These are phyloP conservation scores for Nipponacmea schrenckii DNA, from an alignment of 2,888 invertebrate genomes.

Conservation along the genomic window DNA sequence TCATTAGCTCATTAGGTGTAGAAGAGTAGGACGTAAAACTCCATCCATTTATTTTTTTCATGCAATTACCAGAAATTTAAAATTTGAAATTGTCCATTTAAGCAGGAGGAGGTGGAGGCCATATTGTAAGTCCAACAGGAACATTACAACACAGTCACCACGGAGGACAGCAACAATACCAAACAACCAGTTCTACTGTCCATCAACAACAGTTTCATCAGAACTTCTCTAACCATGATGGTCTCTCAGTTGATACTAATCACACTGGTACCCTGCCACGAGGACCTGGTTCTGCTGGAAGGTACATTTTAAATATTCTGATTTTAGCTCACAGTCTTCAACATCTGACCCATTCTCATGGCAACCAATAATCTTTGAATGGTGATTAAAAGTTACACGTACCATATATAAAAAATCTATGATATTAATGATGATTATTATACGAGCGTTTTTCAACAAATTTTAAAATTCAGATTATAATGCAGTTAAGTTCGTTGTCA, in stretches of 20 bases:
- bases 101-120: constrained; percentile 22
- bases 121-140: constrained; percentile 30
- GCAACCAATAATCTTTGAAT: background rate
- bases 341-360: constrained; percentile 1
- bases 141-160: constrained; percentile 33
- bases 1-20: no score
- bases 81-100: no score
- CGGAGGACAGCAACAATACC: constrained; percentile 33
- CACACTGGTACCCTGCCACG: constrained; percentile 36
- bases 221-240: constrained; percentile 31
- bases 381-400: no score
- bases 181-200: constrained; percentile 26
- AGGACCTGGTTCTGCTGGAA: constrained; percentile 55
- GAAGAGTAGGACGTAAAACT: no score
- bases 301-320: constrained; percentile 35
- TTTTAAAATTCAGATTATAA: background rate
- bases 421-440: no score
- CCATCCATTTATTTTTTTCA: no score
- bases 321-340: background rate
- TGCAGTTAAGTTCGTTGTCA: background rate
- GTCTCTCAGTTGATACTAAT: constrained; percentile 57
- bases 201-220: constrained; percentile 27
- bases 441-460: no score
- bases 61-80: no score
- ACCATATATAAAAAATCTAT: no score